Evolutionary conservation across 2,797 vertebrate genomes (phyloP).

Genomic region (Steatocranus sp.): DNA sequence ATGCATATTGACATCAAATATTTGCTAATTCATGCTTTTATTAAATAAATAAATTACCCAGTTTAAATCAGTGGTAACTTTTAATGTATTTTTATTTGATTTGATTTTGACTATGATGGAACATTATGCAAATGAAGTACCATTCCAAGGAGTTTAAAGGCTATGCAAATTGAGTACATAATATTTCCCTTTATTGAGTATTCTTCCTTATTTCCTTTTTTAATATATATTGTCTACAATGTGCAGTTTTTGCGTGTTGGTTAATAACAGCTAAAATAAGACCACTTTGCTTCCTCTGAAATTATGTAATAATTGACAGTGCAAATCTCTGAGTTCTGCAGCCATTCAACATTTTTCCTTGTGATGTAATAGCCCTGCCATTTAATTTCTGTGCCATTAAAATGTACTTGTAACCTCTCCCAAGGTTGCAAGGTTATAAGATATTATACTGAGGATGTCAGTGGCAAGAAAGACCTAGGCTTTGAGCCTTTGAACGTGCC

Average conservation of each 20-base stretch:
- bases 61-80: conserved; percentile 16
- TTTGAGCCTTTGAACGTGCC: conserved; percentile 9
- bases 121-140: not conserved
- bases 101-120: not conserved
- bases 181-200: not conserved
- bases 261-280: not conserved
- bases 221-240: not conserved
- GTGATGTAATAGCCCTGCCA: not conserved
- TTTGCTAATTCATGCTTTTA: conserved; percentile 7
- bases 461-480: not conserved
- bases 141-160: not conserved
- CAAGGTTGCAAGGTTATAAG: conserved; percentile 16
- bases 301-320: not conserved
- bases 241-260: not conserved
- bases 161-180: not conserved
- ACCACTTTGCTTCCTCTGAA: not conserved
- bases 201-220: not conserved
- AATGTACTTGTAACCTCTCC: not conserved
- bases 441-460: conserved; percentile 5
- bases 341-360: not conserved
- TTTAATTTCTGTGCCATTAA: not conserved
- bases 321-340: not conserved
- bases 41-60: not conserved
- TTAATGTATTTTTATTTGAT: conserved; percentile 11
- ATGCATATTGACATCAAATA: not conserved